Conservation (phyloP, 2,797 vertebrate species). For the Poecilia gillii region DNA sequence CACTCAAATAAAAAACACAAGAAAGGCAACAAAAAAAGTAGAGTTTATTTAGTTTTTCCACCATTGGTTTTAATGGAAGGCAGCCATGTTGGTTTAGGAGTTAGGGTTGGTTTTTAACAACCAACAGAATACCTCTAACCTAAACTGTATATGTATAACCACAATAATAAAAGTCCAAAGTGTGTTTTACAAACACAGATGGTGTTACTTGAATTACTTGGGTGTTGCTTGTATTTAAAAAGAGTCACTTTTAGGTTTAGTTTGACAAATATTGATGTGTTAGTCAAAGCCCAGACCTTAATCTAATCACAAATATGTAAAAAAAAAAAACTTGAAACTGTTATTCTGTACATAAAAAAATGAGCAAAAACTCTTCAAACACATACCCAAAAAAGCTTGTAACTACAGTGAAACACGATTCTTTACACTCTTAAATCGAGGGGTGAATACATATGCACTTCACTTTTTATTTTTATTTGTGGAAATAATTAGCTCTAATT, state of each 20-base stretch:
- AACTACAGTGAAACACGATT: background rate
- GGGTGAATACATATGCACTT: background rate
- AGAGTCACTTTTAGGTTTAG: background rate
- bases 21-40: background rate
- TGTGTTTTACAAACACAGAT: background rate
- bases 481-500: background rate
- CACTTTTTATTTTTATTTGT: background rate
- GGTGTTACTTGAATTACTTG: background rate
- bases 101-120: background rate
- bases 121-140: background rate
- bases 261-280: background rate
- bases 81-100: background rate
- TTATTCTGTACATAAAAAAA: background rate
- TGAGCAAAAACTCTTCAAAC: background rate
- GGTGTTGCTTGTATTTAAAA: background rate
- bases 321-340: background rate
- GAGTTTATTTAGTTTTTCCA: background rate
- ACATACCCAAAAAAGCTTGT: background rate
- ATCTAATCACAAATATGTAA: background rate
- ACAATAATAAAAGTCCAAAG: background rate
- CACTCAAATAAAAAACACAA: background rate
- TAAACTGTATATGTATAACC: background rate
- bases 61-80: background rate
- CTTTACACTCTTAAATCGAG: background rate
- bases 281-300: background rate